These are phyloP conservation scores for Thryonomys swinderianus DNA, from an alignment of 2,113 vertebrate species.

Conservation along the genomic window DNA sequence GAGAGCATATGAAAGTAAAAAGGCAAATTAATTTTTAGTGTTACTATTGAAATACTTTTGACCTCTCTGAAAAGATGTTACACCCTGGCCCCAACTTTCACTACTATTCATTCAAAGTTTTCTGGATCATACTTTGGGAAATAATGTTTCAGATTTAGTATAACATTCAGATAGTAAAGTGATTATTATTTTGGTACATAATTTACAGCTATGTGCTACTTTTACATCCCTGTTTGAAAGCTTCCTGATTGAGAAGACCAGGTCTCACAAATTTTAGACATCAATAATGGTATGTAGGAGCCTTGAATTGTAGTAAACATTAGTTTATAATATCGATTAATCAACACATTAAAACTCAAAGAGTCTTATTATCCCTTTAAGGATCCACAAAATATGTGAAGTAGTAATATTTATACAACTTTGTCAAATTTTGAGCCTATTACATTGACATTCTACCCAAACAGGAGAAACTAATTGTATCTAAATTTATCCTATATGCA, in stretches of 20 bases:
- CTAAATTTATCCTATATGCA: neutral
- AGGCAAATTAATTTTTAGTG: neutral
- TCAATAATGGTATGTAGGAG: neutral
- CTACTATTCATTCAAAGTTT: neutral
- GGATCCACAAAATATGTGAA: neutral
- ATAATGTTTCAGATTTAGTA: neutral
- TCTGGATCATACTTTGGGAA: neutral
- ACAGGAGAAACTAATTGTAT: neutral
- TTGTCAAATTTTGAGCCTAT: neutral
- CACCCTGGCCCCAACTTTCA: accelerated
- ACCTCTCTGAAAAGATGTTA: neutral
- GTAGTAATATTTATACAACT: neutral
- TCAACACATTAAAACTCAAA: neutral
- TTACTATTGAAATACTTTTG: conserved; percentile 20
- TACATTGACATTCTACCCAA: neutral
- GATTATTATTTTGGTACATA: neutral
- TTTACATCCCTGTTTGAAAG: neutral
- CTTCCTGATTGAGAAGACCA: neutral
- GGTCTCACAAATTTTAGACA: neutral
- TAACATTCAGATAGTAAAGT: neutral
- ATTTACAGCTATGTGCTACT: neutral
- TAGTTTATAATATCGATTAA: neutral
- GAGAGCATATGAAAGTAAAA: neutral
- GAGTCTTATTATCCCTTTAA: neutral
- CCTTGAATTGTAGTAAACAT: neutral